Base-by-base conservation (phyloP, 2,888 invertebrate genomes). In the Phalera bucephala region DNA sequence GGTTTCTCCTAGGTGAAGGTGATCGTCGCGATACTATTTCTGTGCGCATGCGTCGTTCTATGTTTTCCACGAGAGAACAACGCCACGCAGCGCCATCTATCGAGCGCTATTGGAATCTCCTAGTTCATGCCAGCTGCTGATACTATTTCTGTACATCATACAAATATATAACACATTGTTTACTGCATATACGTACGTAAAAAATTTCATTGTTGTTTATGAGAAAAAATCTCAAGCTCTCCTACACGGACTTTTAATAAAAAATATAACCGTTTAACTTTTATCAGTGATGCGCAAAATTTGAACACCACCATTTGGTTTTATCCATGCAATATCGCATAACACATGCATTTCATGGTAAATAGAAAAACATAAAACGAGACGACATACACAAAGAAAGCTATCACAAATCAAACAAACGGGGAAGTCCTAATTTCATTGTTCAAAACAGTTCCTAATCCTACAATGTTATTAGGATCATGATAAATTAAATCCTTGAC, bases 1-100 rank as follows among this genome's bases (percentile, higher is more conserved):
- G 50, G 60, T 67, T 70, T 65, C 64, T 72, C 80, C 85, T 86
- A 88, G 88, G 88, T 88, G 89, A 88, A 89, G 88, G 88, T 88
- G 83, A 88, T 84, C 73, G 66, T 58, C 61, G 67, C 63, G 57
- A 48, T 64, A 72, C 85, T 89, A 89, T 89, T 89, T 87, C 69
- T 61, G 87, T 79, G 77, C 84, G 78, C 83, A 78, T 77, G 78
- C 83, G 79, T 71, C 55, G 69, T 3, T 66, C 41, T 47, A 54
- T 64, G 61, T 65, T 67, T 69, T 72, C 57, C 64, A 59, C 58
- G 51, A 52, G 52, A 56, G 46, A 61, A 53, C 49, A 54, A 52
- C 44, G 36, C 37, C 70, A 65, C 61, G 67, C 73, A 69, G 78
- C 81, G 86, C 88, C 88, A 88, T 85, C 88, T 89, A 83, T 74